phyloP scores from a whole-genome alignment of 2,888 invertebrate genomes.

The Sympetrum striolatum region DNA sequence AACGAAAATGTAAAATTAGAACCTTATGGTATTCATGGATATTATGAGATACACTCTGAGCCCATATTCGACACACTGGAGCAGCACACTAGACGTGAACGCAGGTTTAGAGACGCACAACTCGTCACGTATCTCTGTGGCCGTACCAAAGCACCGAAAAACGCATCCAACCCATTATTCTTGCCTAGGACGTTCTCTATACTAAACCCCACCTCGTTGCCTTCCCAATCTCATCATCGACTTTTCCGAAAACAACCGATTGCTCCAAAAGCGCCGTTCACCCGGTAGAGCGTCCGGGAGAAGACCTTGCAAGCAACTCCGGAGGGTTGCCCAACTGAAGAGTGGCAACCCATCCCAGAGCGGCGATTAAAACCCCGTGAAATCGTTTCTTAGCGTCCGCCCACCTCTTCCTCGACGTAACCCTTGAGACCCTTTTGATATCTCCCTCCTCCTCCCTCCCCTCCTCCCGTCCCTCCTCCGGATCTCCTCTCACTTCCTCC shows the following conservation, averaged over 20 bases:
- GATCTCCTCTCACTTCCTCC: background rate
- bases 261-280: background rate
- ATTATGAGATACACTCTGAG: no score
- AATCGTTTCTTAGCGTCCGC: background rate
- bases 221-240: background rate
- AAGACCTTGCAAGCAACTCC: constrained; percentile 5
- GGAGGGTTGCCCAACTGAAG: background rate
- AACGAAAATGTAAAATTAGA: no score
- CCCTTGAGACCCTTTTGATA: background rate
- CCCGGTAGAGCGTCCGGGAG: background rate
- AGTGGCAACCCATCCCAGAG: background rate
- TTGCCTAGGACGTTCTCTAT: background rate
- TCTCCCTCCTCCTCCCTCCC: background rate
- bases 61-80: no score
- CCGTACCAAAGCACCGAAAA: background rate
- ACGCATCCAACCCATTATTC: background rate
- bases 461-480: background rate
- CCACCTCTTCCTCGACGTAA: background rate
- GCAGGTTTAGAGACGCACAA: no score
- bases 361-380: background rate
- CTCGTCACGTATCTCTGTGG: background rate
- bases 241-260: background rate
- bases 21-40: no score
- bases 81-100: no score
- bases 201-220: background rate